Conservation (phyloP, 2,888 invertebrate genomes). For the Cryptocephalus moraei region DNA sequence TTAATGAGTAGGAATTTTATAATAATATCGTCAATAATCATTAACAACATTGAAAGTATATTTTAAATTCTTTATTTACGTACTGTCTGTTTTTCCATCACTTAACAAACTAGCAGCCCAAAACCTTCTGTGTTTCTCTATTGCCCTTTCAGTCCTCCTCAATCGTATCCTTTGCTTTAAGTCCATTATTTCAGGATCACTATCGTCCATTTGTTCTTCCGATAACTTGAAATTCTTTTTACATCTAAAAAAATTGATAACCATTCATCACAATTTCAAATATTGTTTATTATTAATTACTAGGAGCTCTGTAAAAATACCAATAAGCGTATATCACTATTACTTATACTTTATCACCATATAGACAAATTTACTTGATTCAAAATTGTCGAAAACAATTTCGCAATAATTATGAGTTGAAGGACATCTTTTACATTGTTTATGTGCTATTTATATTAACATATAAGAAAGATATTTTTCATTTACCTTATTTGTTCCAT, state of each 20-base stretch:
- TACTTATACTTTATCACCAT: too few relatives aligned
- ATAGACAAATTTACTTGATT: too few relatives aligned
- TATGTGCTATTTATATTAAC: too few relatives aligned
- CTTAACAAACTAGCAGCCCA: conserved; percentile 32
- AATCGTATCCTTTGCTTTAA: conserved; percentile 53
- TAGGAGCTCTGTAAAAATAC: too few relatives aligned
- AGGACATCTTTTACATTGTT: too few relatives aligned
- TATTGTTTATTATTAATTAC: too few relatives aligned
- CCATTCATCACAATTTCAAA: too few relatives aligned
- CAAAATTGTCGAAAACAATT: too few relatives aligned
- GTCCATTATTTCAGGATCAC: conserved; percentile 56
- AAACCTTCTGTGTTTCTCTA: conserved; percentile 34
- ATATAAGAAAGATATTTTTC: conserved; percentile 2
- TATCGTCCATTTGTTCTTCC: conserved; percentile 45
- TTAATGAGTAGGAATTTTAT: background rate
- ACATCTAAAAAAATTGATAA: conserved; percentile 29
- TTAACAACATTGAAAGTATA: background rate
- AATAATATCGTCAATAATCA: background rate
- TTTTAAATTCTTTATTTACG: conserved; percentile 15
- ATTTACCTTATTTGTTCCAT: conserved; percentile 58
- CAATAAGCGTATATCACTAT: too few relatives aligned
- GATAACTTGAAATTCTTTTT: conserved; percentile 40
- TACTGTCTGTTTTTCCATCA: conserved; percentile 43
- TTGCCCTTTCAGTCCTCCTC: conserved; percentile 43
- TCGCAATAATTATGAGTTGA: too few relatives aligned